Percentiles rank a stretch among this genome's conserved stretches.
Conservation (phyloP, 2,113 vertebrate genomes). For the Prionailurus bengalensis region DNA sequence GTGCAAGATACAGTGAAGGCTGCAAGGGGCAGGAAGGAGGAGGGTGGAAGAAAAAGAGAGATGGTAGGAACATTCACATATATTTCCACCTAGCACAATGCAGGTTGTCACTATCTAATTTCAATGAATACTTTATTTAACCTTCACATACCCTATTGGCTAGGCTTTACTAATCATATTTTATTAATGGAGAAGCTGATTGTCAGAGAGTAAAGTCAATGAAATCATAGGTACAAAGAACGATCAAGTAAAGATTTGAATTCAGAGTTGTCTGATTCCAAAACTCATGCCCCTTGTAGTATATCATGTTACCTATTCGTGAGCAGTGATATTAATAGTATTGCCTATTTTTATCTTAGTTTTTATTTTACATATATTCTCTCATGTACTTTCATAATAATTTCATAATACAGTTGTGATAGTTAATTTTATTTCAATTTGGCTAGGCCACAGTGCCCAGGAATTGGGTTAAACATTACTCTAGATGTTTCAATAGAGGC, state of each 20-base stretch:
- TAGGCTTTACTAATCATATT: conserved; percentile 23
- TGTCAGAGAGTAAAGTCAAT: background rate
- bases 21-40: too few species aligned
- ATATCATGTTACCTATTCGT: background rate
- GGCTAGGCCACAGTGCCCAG: background rate
- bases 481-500: background rate
- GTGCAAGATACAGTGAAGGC: background rate
- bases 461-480: background rate
- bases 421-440: background rate
- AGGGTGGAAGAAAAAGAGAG: background rate
- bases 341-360: background rate
- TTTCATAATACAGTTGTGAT: background rate
- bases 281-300: background rate
- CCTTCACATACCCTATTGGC: background rate
- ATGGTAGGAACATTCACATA: background rate
- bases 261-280: background rate
- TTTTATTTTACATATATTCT: background rate
- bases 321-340: background rate
- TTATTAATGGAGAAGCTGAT: background rate
- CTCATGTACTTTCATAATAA: background rate
- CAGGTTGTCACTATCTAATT: background rate
- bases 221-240: background rate
- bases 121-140: conserved; percentile 12
- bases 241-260: background rate
- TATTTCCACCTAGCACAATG: background rate